Evolutionary conservation across 2,888 invertebrate genomes (phyloP).

Genomic region (Timandra comae): DNA sequence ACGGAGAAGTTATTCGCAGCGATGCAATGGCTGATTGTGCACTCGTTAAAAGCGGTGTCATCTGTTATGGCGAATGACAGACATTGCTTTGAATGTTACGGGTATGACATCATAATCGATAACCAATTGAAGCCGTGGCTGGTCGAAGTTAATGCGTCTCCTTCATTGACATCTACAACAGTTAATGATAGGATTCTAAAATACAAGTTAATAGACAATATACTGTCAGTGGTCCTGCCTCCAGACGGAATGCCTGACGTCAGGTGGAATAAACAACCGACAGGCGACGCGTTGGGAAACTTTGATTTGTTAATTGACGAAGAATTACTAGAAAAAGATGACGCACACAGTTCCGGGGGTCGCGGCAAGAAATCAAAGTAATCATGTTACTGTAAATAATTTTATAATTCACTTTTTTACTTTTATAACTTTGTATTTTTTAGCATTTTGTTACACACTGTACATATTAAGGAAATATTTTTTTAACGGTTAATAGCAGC

Average conservation of each 20-base stretch:
- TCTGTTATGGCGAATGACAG: conserved; percentile 95
- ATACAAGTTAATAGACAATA: conserved; percentile 94
- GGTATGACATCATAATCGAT: conserved; percentile 97
- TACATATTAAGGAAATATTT: no score
- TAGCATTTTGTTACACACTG: no score
- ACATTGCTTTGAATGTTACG: conserved; percentile 96
- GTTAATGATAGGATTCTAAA: conserved; percentile 95
- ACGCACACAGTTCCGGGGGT: conserved; percentile 42
- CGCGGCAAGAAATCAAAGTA: conserved; percentile 23
- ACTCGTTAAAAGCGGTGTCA: conserved; percentile 94
- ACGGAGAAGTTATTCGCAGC: conserved; percentile 93
- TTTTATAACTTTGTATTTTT: no score
- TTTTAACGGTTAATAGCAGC: no score
- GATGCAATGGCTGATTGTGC: conserved; percentile 93
- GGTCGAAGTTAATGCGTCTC: conserved; percentile 97
- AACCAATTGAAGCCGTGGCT: conserved; percentile 95
- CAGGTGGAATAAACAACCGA: conserved; percentile 90
- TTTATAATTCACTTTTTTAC: no score
- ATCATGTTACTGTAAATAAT: no score
- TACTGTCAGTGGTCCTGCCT: conserved; percentile 92
- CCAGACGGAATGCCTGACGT: conserved; percentile 93
- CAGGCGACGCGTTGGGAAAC: conserved; percentile 84
- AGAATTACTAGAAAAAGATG: conserved; percentile 83
- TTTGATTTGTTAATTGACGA: conserved; percentile 91
- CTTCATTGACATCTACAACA: conserved; percentile 95